These are phyloP conservation scores for Hyppa rectilinea DNA, from an alignment of 2,888 invertebrate species.

Conservation along the genomic window DNA sequence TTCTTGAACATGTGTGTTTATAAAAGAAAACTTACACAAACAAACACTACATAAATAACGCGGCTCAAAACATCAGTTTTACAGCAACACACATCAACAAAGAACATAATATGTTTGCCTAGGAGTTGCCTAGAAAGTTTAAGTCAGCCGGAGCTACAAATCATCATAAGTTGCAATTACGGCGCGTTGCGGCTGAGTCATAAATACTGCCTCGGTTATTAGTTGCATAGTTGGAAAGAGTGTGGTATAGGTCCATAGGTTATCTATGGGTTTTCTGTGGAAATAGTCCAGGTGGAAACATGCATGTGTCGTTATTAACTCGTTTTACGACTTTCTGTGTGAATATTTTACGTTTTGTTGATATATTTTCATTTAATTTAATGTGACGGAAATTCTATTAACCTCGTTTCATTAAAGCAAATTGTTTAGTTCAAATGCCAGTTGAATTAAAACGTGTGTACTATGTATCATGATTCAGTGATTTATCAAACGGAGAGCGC, in stretches of 20 bases:
- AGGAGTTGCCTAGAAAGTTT: slow-evolving; percentile 73
- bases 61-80: slow-evolving; percentile 40
- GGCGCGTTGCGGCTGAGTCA: slow-evolving; percentile 72
- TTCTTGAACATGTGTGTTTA: background rate
- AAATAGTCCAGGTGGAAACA: slow-evolving; percentile 43
- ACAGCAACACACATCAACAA: slow-evolving; percentile 58
- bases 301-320: slow-evolving; percentile 42
- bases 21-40: background rate
- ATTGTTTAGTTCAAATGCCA: slow-evolving; percentile 8
- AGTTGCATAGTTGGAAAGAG: slow-evolving; percentile 86
- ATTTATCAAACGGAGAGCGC: slow-evolving; percentile 32
- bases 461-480: slow-evolving; percentile 23
- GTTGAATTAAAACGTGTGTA: slow-evolving; percentile 9
- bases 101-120: slow-evolving; percentile 58
- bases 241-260: slow-evolving; percentile 68
- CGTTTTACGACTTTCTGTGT: slow-evolving; percentile 24
- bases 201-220: slow-evolving; percentile 83
- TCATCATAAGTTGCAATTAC: slow-evolving; percentile 88
- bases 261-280: slow-evolving; percentile 67
- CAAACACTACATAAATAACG: slow-evolving; percentile 38
- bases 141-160: slow-evolving; percentile 81
- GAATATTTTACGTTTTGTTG: slow-evolving; percentile 27
- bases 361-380: slow-evolving; percentile 17
- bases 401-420: slow-evolving; percentile 2
- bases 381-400: slow-evolving; percentile 16